These are phyloP conservation scores for Paracentrotus lividus DNA, from an alignment of 53 echinoderm and acorn worm genomes.

Conservation along the genomic window DNA sequence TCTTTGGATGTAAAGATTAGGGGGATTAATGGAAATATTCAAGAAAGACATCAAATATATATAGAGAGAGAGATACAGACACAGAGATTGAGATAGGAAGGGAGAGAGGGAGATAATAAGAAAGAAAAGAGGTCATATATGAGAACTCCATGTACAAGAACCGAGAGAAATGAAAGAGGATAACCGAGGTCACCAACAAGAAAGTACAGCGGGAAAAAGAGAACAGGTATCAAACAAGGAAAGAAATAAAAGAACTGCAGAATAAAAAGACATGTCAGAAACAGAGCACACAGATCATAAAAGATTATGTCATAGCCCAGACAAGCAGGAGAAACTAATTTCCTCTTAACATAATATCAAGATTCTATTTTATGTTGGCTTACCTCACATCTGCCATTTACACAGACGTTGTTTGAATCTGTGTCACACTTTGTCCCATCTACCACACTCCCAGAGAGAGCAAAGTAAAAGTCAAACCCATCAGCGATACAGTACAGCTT, in stretches of 20 bases:
- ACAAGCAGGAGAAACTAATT: neutral
- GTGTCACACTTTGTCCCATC: constrained; percentile 94
- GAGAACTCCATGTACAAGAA: neutral
- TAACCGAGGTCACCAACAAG: neutral
- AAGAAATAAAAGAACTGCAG: neutral
- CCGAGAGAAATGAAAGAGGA: neutral
- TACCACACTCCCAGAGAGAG: constrained; percentile 88
- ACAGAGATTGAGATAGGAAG: neutral
- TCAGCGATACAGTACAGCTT: constrained; percentile 99
- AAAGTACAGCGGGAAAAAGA: neutral
- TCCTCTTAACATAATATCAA: neutral
- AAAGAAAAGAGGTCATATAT: neutral
- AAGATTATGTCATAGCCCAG: neutral
- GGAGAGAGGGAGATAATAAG: neutral
- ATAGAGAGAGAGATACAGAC: no score
- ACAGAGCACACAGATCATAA: neutral
- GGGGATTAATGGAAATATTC: no score
- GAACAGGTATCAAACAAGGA: neutral
- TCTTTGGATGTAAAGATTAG: neutral
- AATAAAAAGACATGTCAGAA: neutral
- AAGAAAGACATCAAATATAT: no score
- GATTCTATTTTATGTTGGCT: neutral
- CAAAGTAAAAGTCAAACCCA: constrained; percentile 98
- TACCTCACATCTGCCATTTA: constrained; percentile 97
- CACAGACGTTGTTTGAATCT: constrained; percentile 85